Conservation (phyloP, 2,113 vertebrate genomes). For the Acanthisitta chloris region DNA sequence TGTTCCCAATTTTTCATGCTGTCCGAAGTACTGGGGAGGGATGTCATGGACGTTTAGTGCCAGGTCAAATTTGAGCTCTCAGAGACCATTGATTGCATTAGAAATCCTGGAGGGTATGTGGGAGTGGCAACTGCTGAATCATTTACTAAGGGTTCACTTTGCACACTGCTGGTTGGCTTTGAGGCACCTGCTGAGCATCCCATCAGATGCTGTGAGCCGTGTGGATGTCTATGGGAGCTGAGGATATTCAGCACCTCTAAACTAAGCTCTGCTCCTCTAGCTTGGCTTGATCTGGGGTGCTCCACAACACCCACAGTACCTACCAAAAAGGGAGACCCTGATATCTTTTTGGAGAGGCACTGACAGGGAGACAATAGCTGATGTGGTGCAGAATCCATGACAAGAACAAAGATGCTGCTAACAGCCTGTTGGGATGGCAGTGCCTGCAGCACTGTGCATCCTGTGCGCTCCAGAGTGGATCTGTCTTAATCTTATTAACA, state of each 20-base stretch:
- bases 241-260: not conserved
- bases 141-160: not conserved
- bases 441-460: not conserved
- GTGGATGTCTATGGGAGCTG: not conserved
- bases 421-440: not conserved
- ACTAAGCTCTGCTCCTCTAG: not conserved
- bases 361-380: not conserved
- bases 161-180: not conserved
- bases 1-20: not conserved
- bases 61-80: not conserved
- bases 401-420: not conserved
- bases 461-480: not conserved
- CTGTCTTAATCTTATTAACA: not conserved
- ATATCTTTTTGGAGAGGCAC: not conserved
- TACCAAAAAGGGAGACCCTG: not conserved
- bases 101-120: not conserved
- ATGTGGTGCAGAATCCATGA: not conserved
- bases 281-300: not conserved
- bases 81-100: not conserved
- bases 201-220: not conserved
- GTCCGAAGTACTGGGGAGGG: not conserved
- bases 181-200: not conserved
- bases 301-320: not conserved
- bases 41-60: not conserved
- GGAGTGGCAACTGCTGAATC: constrained; percentile 12